Evolutionary conservation across 2,888 invertebrate species (phyloP).

Genomic region (Aleiodes testaceus): DNA sequence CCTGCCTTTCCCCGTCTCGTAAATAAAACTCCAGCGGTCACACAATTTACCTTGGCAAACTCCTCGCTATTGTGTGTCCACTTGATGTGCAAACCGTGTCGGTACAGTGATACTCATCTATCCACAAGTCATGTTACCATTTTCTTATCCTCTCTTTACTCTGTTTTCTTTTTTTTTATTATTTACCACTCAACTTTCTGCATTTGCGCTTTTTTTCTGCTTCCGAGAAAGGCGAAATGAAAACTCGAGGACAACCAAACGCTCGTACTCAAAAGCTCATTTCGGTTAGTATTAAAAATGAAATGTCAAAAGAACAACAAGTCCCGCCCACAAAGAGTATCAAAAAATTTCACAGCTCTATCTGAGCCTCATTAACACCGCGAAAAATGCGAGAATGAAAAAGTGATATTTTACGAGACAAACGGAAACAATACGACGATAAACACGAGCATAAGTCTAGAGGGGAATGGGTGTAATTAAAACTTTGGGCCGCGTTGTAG

Average conservation of each 20-base stretch:
- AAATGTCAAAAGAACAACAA: conserved; percentile 5
- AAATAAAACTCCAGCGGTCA: conserved; percentile 34
- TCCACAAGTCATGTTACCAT: conserved; percentile 22
- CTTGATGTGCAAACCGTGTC: conserved; percentile 30
- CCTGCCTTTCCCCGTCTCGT: conserved; percentile 31
- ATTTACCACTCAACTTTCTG: neutral
- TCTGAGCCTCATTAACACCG: conserved; percentile 60
- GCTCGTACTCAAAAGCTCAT: conserved; percentile 27
- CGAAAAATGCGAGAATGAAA: conserved; percentile 39
- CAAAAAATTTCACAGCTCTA: conserved; percentile 44
- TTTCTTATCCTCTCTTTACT: neutral
- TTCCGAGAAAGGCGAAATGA: neutral
- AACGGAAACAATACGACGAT: conserved; percentile 64
- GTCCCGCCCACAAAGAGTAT: neutral
- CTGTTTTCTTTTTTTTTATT: conserved; percentile 5
- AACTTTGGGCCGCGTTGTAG: conserved; percentile 59
- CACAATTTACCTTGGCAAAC: conserved; percentile 34
- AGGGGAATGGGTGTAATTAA: conserved; percentile 62
- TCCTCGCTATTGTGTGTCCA: conserved; percentile 32
- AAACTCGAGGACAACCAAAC: conserved; percentile 3
- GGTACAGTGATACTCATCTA: conserved; percentile 22
- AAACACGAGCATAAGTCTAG: conserved; percentile 60
- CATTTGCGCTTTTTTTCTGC: conserved; percentile 3
- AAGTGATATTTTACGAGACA: conserved; percentile 46
- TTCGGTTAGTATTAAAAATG: conserved; percentile 27